Conservation (phyloP, 2,113 vertebrate species). For the Laticauda laticaudata region DNA sequence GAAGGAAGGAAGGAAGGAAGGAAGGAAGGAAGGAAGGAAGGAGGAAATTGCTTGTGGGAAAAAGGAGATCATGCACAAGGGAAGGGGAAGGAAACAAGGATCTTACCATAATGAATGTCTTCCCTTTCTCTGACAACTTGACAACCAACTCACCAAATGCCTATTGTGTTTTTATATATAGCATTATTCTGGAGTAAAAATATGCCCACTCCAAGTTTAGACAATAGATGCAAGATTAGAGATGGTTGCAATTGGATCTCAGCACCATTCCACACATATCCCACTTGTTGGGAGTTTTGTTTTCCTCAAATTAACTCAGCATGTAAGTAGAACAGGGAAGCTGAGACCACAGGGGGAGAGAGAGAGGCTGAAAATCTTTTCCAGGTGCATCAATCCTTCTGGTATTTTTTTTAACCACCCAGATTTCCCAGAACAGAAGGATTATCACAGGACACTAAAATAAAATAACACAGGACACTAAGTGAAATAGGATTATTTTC, state of each 20-base stretch:
- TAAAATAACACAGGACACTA: neutral
- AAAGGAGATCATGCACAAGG: neutral
- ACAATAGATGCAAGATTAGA: slow-evolving; percentile 69
- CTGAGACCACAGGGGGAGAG: neutral
- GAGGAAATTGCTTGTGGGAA: neutral
- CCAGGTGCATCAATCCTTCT: neutral
- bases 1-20: slow-evolving; percentile 13
- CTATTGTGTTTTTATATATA: slow-evolving; percentile 70
- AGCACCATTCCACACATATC: slow-evolving; percentile 66
- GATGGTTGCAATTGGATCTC: slow-evolving; percentile 66
- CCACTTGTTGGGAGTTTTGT: slow-evolving; percentile 43
- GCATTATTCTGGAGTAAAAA: slow-evolving; percentile 61
- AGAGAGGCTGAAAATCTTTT: neutral
- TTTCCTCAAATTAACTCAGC: slow-evolving; percentile 58
- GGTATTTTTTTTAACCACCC: neutral
- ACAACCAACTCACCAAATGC: slow-evolving; percentile 51
- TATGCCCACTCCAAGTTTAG: slow-evolving; percentile 73
- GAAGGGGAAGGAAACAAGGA: neutral
- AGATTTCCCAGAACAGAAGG: neutral
- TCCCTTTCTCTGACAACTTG: slow-evolving; percentile 51
- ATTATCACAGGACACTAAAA: neutral
- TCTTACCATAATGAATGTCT: slow-evolving; percentile 68
- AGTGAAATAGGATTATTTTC: neutral
- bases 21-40: neutral
- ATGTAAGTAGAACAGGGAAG: slow-evolving; percentile 38